Base-by-base conservation (phyloP, 2,113 vertebrate genomes). In the Hippolais icterina region DNA sequence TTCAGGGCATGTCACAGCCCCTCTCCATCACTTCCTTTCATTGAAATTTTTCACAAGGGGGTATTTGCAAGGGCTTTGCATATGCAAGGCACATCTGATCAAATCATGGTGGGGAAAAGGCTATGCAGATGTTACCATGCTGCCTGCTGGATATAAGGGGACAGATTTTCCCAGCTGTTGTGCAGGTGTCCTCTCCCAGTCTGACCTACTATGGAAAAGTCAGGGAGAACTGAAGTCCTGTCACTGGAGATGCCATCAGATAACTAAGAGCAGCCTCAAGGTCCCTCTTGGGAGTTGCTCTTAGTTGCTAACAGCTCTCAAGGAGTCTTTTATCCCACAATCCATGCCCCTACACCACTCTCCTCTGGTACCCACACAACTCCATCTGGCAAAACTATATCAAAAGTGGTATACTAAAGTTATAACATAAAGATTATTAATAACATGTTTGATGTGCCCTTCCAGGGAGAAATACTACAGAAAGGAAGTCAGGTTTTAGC, bases 51-150 rank as follows among this genome's bases (percentile, higher is more conserved):
- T 68, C 57, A 64, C 0, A 0, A 59, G 72, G 37, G 15, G 61
- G 8, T 68, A 42, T 91, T 64, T 68, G 52, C 53, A 79, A 87
- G n/a, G n/a, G 52, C 54, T 91, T 82, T 91, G 65, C 78, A 56
- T 47, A 23, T n/a, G 56, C n/a, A 54, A 54, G 24, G 37, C 41
- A 61, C 76, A 66, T 29, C 49, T 70, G 78, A 59, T 41, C 21
- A 9, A 75, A 79, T 49, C 47, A 12, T 17, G 7, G 46, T 53
- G 46, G 46, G 37, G 65, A 41, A 89, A 56, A 91, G 41, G 44
- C 65, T 52, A 4, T 31, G n/a, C n/a, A 75, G 65, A 65, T 78
- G 33, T 57, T 64, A 69, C 47, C 1, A 0, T 35, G 59, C 64
- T 89, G 59, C 42, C 59, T 61, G 64, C 27, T 84, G 68, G 19